Evolutionary conservation across 2,888 invertebrate genomes (phyloP).

Genomic region (Tipula helvola): DNA sequence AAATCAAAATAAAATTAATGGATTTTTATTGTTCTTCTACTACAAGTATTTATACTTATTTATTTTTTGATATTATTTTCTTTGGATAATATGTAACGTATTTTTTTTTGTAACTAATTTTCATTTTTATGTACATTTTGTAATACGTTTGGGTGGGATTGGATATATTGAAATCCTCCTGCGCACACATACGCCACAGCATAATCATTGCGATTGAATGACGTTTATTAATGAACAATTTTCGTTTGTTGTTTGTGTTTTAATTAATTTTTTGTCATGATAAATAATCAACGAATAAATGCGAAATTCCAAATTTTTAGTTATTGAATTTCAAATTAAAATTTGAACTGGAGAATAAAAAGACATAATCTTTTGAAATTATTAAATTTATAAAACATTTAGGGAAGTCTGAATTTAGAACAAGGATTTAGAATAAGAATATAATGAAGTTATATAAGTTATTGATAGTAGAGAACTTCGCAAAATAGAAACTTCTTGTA

Average conservation of each 20-base stretch:
- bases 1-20: not conserved
- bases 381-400: no score
- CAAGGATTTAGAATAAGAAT: no score
- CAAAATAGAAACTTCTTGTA: no score
- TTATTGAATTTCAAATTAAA: no score
- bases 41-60: not conserved
- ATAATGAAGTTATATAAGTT: no score
- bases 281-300: not conserved
- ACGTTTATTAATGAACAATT: not conserved
- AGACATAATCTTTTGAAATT: no score
- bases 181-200: not conserved
- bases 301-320: no score
- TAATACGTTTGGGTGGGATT: not conserved
- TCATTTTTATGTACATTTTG: not conserved
- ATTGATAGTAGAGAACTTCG: no score
- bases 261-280: not conserved
- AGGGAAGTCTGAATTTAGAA: no score
- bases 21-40: not conserved
- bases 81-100: not conserved
- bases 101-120: not conserved
- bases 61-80: not conserved
- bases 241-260: not conserved
- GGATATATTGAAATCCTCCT: not conserved
- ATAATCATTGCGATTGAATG: not conserved
- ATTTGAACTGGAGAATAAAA: no score